Evolutionary conservation across 2,113 vertebrate species (phyloP), one percentile per base, ranked within the genome.

Genomic region (Atlantisia rogersi): DNA sequence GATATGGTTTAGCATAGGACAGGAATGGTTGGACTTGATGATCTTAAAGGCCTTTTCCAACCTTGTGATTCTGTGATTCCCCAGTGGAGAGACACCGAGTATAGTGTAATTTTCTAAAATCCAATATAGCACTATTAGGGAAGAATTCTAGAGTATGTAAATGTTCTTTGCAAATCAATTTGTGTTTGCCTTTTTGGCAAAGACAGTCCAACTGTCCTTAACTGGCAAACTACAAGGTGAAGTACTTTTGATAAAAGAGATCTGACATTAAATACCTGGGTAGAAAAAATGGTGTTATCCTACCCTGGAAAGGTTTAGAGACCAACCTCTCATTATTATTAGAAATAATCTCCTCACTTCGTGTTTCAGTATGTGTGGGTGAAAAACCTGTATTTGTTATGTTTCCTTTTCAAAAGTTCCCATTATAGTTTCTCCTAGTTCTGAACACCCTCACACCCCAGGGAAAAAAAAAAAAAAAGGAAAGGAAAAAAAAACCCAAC

Each of bases 361-460:
- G 37, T 60, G 13, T 82, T 95, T 95, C 3, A 2, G 18, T 37
- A 53, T 62, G 37, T 11, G 2, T 35, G 6, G 4, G 31, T 77
- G 25, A 85, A 52, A 94, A 97, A 82, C 44, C n/a, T 40, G 12
- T 32, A 5, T 32, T 84, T 64, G 17, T 31, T 84, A 42, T 90
- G 10, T 82, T 94, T 93, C 82, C 22, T 50, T 35, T 83, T 88
- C 71, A 73, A 53, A 77, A 83, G 63, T 88, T 86, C 44, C 40
- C 6, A 1, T 69, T 82, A 70, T 7, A 79, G n/a, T 79, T 92
- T 94, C 81, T 25, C 73, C 37, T 37, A 82, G 22, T 53, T 58
- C 37, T 76, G 58, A 91, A 81, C 0, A 2, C 11, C 13, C 28
- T 21, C 15, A 11, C 0, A 5, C 6, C 35, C 11, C 26, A 10